These are phyloP conservation scores for Dolichomitus sp. DNA, from an alignment of 2,888 invertebrate genomes.

Conservation along the genomic window DNA sequence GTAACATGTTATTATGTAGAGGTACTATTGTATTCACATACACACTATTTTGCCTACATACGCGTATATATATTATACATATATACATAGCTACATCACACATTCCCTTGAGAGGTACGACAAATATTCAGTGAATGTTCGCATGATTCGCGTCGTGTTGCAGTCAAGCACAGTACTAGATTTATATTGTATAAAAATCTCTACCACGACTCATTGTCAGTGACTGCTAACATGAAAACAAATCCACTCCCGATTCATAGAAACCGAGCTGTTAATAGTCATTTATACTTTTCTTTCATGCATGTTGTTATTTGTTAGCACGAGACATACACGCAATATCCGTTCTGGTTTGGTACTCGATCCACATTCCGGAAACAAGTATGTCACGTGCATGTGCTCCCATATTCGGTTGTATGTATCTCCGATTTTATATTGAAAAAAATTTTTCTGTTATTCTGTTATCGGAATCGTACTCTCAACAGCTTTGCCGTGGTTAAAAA, in stretches of 20 bases:
- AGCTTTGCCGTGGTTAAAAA: conserved; percentile 61
- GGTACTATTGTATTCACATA: not conserved
- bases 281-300: not conserved
- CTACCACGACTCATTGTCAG: not conserved
- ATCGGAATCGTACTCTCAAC: conserved; percentile 52
- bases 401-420: not conserved
- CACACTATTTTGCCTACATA: too few relatives aligned
- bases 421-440: not conserved
- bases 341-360: not conserved
- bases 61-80: too few relatives aligned
- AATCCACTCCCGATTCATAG: not conserved
- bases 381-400: not conserved
- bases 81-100: too few relatives aligned
- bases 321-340: not conserved
- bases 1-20: conserved; percentile 22
- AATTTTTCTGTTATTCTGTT: conserved; percentile 40
- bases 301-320: not conserved
- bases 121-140: conserved; percentile 63
- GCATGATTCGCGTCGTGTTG: conserved; percentile 33
- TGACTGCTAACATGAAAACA: conserved; percentile 8
- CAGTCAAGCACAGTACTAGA: not conserved
- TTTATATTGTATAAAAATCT: conserved; percentile 15
- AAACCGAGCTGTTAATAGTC: not conserved
- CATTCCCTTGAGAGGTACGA: not conserved
- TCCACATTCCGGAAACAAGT: not conserved